Percentiles rank a stretch among this genome's conserved stretches.
Evolutionary conservation across 2,113 vertebrate genomes (phyloP).

Genomic region (Anoplopoma fimbria): DNA sequence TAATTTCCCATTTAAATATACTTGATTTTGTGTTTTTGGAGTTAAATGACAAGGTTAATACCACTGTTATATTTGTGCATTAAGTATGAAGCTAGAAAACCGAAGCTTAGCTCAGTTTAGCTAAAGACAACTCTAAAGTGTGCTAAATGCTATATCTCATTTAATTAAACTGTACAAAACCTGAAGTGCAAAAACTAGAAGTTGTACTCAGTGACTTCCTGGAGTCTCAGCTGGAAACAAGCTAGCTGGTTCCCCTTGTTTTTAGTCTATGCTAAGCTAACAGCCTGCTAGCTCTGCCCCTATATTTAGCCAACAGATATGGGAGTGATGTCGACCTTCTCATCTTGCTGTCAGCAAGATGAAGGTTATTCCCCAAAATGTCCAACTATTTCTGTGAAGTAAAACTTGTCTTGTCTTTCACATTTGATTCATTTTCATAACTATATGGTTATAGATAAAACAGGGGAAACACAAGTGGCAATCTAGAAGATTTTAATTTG

Average conservation of each 20-base stretch:
- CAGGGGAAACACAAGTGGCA: neutral
- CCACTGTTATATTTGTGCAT: neutral
- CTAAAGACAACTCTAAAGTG: neutral
- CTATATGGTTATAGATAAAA: neutral
- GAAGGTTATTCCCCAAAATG: neutral
- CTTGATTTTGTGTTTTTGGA: neutral
- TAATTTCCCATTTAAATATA: neutral
- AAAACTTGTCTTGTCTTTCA: neutral
- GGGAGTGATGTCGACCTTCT: neutral
- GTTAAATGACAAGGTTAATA: neutral
- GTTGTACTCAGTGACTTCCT: neutral
- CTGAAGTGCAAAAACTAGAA: neutral
- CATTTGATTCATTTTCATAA: neutral
- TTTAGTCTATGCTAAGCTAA: neutral
- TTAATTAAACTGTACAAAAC: neutral
- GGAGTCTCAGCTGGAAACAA: neutral
- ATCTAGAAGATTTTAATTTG: neutral
- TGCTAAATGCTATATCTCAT: neutral
- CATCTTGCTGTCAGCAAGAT: neutral
- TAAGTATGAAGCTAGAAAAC: neutral
- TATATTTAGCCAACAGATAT: neutral
- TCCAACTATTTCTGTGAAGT: neutral
- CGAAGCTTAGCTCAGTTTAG: neutral
- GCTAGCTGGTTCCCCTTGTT: neutral
- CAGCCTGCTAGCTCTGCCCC: neutral